Evolutionary conservation across 2,113 vertebrate species (phyloP).

Genomic region (Corapipo altera): DNA sequence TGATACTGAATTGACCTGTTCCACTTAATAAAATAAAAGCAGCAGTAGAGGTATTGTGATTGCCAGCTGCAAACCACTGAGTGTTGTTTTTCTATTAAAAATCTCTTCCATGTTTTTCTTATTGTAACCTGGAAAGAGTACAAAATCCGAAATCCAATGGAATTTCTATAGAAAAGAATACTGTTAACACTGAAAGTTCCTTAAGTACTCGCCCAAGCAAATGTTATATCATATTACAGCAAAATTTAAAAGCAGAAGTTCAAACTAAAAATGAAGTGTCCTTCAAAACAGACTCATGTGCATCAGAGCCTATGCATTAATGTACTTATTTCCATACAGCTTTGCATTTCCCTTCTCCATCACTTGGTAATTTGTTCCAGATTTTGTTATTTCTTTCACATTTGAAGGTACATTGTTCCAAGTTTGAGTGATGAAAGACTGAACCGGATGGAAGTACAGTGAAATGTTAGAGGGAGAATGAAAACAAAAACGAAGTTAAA

Average conservation of each 20-base stretch:
- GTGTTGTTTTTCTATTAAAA: conserved; percentile 61
- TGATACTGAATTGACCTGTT: conserved; percentile 1
- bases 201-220: conserved; percentile 37
- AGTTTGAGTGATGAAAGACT: conserved; percentile 48
- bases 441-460: conserved; percentile 8
- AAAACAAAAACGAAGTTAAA: conserved; percentile 22
- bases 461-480: conserved; percentile 28
- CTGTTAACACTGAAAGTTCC: conserved; percentile 59
- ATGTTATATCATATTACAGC: conserved; percentile 38
- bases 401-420: conserved; percentile 36
- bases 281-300: conserved; percentile 48
- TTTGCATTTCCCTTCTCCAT: conserved; percentile 50
- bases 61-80: conserved; percentile 59
- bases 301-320: conserved; percentile 30
- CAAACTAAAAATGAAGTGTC: conserved; percentile 57
- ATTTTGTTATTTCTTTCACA: conserved; percentile 61
- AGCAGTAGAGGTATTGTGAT: background rate
- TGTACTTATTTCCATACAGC: conserved; percentile 52
- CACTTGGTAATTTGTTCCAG: conserved; percentile 72
- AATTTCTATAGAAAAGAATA: conserved; percentile 60
- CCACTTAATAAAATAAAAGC: conserved; percentile 28
- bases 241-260: conserved; percentile 61
- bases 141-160: conserved; percentile 61
- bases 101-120: conserved; percentile 60
- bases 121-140: conserved; percentile 67